These are phyloP conservation scores for Caenorhabditis brenneri DNA, from an alignment of 1,140 invertebrate genomes.

Conservation along the genomic window DNA sequence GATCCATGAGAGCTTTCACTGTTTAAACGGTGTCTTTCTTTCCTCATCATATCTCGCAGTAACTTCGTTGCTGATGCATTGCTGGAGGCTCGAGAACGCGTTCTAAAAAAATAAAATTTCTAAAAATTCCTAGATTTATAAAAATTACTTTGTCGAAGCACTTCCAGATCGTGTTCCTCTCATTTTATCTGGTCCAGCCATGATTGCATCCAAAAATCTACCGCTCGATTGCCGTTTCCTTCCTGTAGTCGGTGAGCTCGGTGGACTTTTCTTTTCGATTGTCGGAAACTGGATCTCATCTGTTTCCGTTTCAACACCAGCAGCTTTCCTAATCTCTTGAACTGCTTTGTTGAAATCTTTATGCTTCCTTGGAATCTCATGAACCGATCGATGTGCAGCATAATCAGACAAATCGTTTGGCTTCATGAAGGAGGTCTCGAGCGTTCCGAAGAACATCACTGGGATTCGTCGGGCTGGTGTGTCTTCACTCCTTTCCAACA, in stretches of 20 bases:
- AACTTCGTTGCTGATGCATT: constrained; percentile 38
- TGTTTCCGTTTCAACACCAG: background rate
- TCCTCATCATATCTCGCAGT: constrained; percentile 9
- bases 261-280: background rate
- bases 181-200: background rate
- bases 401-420: constrained; percentile 51
- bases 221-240: constrained; percentile 15
- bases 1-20: constrained; percentile 51
- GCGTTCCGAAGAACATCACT: constrained; percentile 56
- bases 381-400: background rate
- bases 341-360: constrained; percentile 57
- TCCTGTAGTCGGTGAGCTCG: background rate
- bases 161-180: constrained; percentile 19
- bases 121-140: background rate
- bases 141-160: constrained; percentile 31
- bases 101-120: constrained; percentile 29
- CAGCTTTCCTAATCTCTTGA: constrained; percentile 51
- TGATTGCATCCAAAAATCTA: constrained; percentile 5
- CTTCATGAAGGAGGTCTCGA: constrained; percentile 58
- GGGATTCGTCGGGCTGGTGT: constrained; percentile 43
- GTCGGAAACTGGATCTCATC: constrained; percentile 8
- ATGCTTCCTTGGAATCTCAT: constrained; percentile 51
- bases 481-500: constrained; percentile 30
- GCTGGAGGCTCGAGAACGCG: constrained; percentile 44
- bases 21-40: constrained; percentile 34